Evolutionary conservation across 2,888 invertebrate genomes (phyloP), one percentile per base, ranked within the genome.

Genomic region (Philopedon plagiatum): DNA sequence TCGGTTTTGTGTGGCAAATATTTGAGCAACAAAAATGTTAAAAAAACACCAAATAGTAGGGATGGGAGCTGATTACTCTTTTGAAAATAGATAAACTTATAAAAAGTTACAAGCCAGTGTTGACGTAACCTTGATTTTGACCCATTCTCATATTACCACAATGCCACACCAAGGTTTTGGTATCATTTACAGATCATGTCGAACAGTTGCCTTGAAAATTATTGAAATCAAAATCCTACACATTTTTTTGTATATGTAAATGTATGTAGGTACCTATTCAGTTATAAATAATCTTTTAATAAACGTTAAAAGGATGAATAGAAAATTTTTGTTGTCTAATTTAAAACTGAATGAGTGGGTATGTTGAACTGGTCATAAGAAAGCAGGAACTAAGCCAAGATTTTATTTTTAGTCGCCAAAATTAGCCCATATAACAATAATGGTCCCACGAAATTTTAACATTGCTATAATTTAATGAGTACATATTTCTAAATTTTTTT

Each of bases 291-390:
- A n/a, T n/a, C n/a, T n/a, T n/a, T n/a, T 49, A 34, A 34, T 34
- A 34, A 34, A 1, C 26, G 5, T 41, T 23, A 9, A 5, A 19
- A 58, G 23, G 32, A 39, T 58, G 39, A 58, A 58, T 58, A 58
- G 39, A 23, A 21, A 54, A 18, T 18, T 26, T 51, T 51, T 26
- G 23, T 46, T 23, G n/a, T 46, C 23, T 15, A 32, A 54, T 13
- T 19, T 64, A 54, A 39, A 34, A 3, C 18, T 67, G 66, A 67
- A 67, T 67, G 66, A 61, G 57, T 61, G 67, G 60, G 69, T 69
- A 69, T 69, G 62, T 69, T 69, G 69, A 69, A 69, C 69, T 63
- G 62, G 68, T 39, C 62, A 68, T 29, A 56, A 46, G 51, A 61
- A 68, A 68, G 18, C 51, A 63, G 69, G 69, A 62, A 69, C 54